Evolutionary conservation across 1,140 invertebrate species (phyloP), one percentile per base, ranked within the genome.

Genomic region (Penaeus japonicus): DNA sequence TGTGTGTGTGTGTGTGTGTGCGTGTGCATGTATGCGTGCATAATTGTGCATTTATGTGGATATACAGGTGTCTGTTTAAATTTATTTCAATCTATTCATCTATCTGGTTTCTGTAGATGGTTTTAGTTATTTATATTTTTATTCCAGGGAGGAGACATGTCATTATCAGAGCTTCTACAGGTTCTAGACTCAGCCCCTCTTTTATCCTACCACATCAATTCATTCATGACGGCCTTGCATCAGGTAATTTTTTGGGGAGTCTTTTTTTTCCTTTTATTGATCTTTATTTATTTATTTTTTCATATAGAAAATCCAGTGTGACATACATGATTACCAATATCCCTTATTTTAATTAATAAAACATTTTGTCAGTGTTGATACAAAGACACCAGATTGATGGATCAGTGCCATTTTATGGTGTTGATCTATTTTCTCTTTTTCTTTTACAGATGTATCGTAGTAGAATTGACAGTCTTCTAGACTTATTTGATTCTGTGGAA

Each of bases 401-500:
- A 30, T 10, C 12, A 17, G 5, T 39, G 54, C 15, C 24, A 54
- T 24, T 77, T 85, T 57, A 18, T 59, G 73, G n/a, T 83, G 32
- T 0, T 73, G 30, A 10, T 73, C 18, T 30, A 73, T 27, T 73
- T 18, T 18, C 4, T 12, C 5, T 7, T 73, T 73, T 73, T 73
- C 27, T 24, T 73, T 53, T 57, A 35, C 87, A 88, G 87, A 88
- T 88, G 87, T 88, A 88, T 75, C 75, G 87, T 54, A 84, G 73
- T 62, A 81, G 87, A 5, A 88, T 88, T 47, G 87, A 88, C 70
- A 88, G 70, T 22, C 32, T 88, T 65, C 81, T 88, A 10, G 62
- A 82, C 47, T 47, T 88, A 4, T 88, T 88, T 88, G 87, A 88
- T 59, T 73, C 80, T 24, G 80, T 88, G 80, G 87, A 88, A 20